These are phyloP conservation scores for Orussus abietinus DNA, from an alignment of 1,140 invertebrate genomes.

Conservation along the genomic window DNA sequence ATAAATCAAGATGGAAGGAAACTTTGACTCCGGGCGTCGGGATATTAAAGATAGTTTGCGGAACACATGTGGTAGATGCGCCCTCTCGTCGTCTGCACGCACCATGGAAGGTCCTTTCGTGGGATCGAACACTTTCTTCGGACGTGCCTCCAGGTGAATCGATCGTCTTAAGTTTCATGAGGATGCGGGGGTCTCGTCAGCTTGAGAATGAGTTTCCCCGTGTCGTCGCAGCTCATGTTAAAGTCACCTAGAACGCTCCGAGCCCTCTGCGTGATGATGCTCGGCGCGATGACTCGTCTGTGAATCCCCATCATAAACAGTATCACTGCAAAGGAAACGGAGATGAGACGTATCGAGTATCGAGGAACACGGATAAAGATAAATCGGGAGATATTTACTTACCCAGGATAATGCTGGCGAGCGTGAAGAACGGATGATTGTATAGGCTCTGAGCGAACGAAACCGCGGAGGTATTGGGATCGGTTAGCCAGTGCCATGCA, in stretches of 20 bases:
- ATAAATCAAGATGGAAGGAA: too few relatives aligned
- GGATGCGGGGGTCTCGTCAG: constrained; percentile 56
- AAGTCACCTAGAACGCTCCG: constrained; percentile 88
- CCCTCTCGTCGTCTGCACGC: too few relatives aligned
- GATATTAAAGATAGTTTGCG: too few relatives aligned
- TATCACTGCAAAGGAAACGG: constrained; percentile 66
- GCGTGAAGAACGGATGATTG: constrained; percentile 96
- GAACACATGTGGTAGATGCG: too few relatives aligned
- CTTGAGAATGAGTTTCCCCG: constrained; percentile 85
- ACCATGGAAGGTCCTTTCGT: too few relatives aligned
- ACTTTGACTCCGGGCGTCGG: too few relatives aligned
- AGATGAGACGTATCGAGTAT: too few relatives aligned
- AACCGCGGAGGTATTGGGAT: constrained; percentile 83
- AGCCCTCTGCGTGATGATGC: constrained; percentile 89
- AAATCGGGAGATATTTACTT: constrained; percentile 31
- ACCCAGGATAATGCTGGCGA: constrained; percentile 81
- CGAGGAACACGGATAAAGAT: too few relatives aligned
- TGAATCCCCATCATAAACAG: constrained; percentile 91
- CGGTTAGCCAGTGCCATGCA: constrained; percentile 91
- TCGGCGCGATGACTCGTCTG: constrained; percentile 91
- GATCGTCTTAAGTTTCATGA: constrained; percentile 48
- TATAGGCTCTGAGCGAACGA: constrained; percentile 85
- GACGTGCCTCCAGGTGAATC: too few relatives aligned
- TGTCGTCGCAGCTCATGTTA: constrained; percentile 98
- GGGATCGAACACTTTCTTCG: too few relatives aligned